Evolutionary conservation across 2,113 vertebrate species (phyloP).

Genomic region (Calonectris borealis): DNA sequence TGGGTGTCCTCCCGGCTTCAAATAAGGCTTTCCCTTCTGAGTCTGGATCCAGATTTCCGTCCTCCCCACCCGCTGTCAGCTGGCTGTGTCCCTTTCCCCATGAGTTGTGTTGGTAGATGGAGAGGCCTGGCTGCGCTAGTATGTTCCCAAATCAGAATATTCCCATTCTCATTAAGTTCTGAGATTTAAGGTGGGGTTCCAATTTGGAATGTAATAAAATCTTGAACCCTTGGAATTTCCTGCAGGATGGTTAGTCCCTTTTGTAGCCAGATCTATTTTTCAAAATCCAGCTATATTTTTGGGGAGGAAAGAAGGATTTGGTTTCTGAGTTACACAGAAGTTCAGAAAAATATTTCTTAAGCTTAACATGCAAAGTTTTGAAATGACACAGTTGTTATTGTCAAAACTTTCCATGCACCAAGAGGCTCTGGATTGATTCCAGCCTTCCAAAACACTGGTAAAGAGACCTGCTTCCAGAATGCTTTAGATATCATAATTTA

Average conservation of each 20-base stretch:
- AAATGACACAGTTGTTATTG: conserved; percentile 48
- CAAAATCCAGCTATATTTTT: not conserved
- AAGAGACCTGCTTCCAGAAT: not conserved
- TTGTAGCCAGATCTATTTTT: conserved; percentile 15
- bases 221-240: conserved; percentile 27
- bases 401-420: conserved; percentile 39
- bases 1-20: not conserved
- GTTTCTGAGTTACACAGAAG: conserved; percentile 30
- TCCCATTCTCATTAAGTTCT: not conserved
- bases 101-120: not conserved
- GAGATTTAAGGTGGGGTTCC: conserved; percentile 18
- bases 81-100: not conserved
- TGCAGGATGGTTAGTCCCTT: not conserved
- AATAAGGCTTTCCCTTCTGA: not conserved
- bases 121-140: not conserved
- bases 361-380: conserved; percentile 26
- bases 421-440: conserved; percentile 13
- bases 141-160: conserved; percentile 8
- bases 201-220: conserved; percentile 21
- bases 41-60: not conserved
- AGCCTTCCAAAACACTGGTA: conserved; percentile 33
- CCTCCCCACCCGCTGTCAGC: not conserved
- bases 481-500: not conserved
- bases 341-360: conserved; percentile 50
- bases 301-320: conserved; percentile 7